Conservation (phyloP, 1,140 invertebrate species). For the Samia ricini region DNA sequence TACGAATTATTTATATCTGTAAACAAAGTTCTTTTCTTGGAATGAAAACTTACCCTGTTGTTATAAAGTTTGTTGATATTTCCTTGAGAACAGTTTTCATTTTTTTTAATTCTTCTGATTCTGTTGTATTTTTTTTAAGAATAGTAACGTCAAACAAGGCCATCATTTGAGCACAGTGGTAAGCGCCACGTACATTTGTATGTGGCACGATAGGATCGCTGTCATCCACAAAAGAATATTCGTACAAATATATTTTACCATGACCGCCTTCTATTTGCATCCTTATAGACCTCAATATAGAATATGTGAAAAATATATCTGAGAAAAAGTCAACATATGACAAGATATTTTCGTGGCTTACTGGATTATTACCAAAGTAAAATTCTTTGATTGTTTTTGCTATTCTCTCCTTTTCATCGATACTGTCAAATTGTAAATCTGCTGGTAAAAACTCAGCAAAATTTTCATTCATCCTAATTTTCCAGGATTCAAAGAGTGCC, state of each 20-base stretch:
- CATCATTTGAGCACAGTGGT: conserved; percentile 24
- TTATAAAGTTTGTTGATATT: conserved; percentile 28
- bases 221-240: conserved; percentile 25
- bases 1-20: too few relatives aligned
- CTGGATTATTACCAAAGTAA: conserved; percentile 26
- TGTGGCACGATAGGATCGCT: conserved; percentile 12
- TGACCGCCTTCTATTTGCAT: conserved; percentile 22
- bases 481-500: conserved; percentile 12
- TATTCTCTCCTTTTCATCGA: conserved; percentile 20
- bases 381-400: conserved; percentile 25
- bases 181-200: conserved; percentile 22
- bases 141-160: conserved; percentile 14
- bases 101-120: conserved; percentile 14
- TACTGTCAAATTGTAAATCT: conserved; percentile 26
- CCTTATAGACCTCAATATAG: conserved; percentile 14
- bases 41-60: conserved; percentile 29
- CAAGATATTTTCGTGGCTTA: conserved; percentile 18
- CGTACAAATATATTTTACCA: conserved; percentile 30
- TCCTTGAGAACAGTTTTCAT: conserved; percentile 25
- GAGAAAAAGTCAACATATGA: conserved; percentile 29
- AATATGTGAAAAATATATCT: conserved; percentile 23
- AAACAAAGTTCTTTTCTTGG: too few relatives aligned
- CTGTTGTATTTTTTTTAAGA: not conserved
- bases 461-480: conserved; percentile 26
- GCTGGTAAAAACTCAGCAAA: conserved; percentile 30